phyloP scores from a whole-genome alignment of 2,113 vertebrate species.

The Bufo bufo region DNA sequence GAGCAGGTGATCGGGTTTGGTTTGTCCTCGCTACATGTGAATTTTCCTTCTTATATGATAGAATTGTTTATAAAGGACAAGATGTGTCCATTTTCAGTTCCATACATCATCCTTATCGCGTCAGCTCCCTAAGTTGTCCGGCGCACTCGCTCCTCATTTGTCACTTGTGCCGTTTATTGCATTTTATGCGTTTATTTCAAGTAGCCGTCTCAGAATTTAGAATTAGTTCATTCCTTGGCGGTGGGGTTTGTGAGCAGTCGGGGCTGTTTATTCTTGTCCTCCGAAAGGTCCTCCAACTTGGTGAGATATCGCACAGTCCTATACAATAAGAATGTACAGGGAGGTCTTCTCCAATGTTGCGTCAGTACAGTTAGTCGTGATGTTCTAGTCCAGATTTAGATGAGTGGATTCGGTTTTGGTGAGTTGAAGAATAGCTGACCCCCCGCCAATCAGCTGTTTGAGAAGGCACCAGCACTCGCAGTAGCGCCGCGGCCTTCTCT shows the following conservation, averaged over 20 bases:
- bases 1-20: not conserved
- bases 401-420: not conserved
- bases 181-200: slow-evolving; percentile 3
- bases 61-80: not conserved
- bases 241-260: not conserved
- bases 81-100: not conserved
- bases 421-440: too few species aligned
- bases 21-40: not conserved
- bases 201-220: not conserved
- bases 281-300: not conserved
- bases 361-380: not conserved
- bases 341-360: not conserved
- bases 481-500: too few species aligned
- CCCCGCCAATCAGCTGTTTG: too few species aligned
- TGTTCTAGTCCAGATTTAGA: not conserved
- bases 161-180: slow-evolving; percentile 25
- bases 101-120: slow-evolving; percentile 23
- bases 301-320: not conserved
- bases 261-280: not conserved
- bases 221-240: not conserved
- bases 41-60: not conserved
- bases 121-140: slow-evolving; percentile 9
- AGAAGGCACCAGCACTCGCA: too few species aligned
- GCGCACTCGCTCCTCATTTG: slow-evolving; percentile 2
- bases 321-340: not conserved